Base-by-base conservation (phyloP, 1,140 invertebrate genomes). In the Conopomorpha cramerella region DNA sequence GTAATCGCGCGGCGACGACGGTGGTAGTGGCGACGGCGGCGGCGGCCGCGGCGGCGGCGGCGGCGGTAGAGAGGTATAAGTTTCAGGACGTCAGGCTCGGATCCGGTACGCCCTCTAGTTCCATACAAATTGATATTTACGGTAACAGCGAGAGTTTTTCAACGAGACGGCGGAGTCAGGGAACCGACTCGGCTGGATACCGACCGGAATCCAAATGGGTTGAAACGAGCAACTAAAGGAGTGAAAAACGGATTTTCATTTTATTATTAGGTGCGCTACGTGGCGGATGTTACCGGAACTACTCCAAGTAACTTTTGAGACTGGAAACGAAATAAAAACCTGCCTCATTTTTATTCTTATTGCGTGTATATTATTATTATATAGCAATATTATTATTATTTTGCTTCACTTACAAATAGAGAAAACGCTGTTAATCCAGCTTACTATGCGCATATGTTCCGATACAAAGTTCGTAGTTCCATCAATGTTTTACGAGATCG, bases 61-160 rank as follows among this genome's bases (percentile, higher is more conserved):
- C n/a, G n/a, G n/a, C n/a, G n/a, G n/a, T n/a, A n/a, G n/a, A n/a
- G n/a, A n/a, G n/a, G n/a, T n/a, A n/a, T n/a, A n/a, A n/a, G n/a
- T n/a, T n/a, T n/a, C n/a, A n/a, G n/a, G n/a, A n/a, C n/a, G n/a
- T n/a, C n/a, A n/a, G n/a, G n/a, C n/a, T n/a, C n/a, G n/a, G n/a
- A n/a, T n/a, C 43, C 42, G 46, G 45, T 46, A 52, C 60, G 51
- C 61, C 61, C 54, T 62, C 61, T 58, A 65, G 64, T 65, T 65
- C 57, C 61, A 63, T 65, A 65, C 64, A 63, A 68, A 68, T 68
- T 68, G 61, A 68, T 68, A 65, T 68, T 68, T 65, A 68, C 64
- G 61, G 54, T 68, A 64, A 68, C 59, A 65, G 64, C 64, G 37
- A 38, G 61, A 68, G 57, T 64, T 68, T 68, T 68, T 64, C 60